Conservation (phyloP, 2,888 invertebrate species). For the Pristionchus maxplancki region DNA sequence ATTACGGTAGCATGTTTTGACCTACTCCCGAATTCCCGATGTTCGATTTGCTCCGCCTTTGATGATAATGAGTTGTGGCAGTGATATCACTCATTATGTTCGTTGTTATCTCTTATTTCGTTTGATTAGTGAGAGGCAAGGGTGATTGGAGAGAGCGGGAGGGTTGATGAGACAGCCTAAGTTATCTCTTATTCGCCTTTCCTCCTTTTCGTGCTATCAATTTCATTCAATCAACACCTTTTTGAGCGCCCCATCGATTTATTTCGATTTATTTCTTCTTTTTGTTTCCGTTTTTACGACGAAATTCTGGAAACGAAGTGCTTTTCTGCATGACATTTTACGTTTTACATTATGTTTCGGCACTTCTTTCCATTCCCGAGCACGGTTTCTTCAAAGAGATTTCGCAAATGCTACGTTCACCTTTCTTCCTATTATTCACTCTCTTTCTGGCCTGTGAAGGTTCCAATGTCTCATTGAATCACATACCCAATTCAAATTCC, state of each 20-base stretch:
- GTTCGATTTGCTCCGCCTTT: not conserved
- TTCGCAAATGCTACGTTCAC: not conserved
- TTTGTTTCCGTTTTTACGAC: not conserved
- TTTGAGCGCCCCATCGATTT: not conserved
- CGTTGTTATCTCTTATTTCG: not conserved
- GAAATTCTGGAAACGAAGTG: not conserved
- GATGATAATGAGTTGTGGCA: constrained; percentile 9
- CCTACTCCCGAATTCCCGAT: not conserved
- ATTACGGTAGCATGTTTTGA: not conserved
- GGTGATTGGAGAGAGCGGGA: not conserved
- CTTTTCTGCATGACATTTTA: not conserved
- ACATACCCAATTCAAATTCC: not conserved
- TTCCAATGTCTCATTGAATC: not conserved
- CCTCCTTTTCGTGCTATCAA: not conserved
- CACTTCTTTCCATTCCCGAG: not conserved
- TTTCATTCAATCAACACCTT: not conserved
- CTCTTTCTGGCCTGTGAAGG: not conserved
- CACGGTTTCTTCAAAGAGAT: not conserved
- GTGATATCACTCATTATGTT: constrained; percentile 12
- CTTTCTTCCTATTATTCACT: not conserved
- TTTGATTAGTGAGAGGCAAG: not conserved
- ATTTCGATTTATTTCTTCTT: too few species aligned
- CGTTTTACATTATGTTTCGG: not conserved
- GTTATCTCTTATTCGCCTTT: constrained; percentile 35
- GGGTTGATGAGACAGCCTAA: not conserved